Conservation (phyloP, 2,888 invertebrate species). For the Rutpela maculata region DNA sequence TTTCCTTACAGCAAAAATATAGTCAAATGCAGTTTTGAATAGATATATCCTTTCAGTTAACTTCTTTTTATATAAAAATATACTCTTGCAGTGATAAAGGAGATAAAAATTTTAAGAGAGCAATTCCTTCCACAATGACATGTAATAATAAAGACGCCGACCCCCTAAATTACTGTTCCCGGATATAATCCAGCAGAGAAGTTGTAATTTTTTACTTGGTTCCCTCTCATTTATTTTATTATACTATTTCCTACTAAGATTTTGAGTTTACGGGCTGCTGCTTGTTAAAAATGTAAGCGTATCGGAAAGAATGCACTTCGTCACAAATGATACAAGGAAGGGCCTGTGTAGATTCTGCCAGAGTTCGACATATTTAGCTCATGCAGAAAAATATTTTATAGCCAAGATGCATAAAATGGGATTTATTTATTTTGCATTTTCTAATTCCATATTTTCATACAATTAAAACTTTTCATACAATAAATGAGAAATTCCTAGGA, state of each 20-base stretch:
- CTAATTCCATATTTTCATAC: no score
- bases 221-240: slow-evolving; percentile 16
- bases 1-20: no score
- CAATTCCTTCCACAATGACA: background rate
- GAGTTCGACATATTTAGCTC: background rate
- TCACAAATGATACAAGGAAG: background rate
- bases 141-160: background rate
- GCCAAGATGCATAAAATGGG: background rate
- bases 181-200: background rate
- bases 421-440: no score
- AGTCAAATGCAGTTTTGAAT: no score
- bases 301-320: background rate
- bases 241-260: slow-evolving; percentile 10
- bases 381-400: background rate
- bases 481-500: no score
- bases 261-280: background rate
- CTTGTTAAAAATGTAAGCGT: slow-evolving; percentile 1
- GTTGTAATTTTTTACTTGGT: slow-evolving; percentile 12
- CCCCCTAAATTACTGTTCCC: slow-evolving; percentile 4
- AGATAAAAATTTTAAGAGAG: slow-evolving; percentile 3
- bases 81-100: background rate
- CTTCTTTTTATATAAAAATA: background rate
- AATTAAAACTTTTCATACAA: no score
- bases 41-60: no score
- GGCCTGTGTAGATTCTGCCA: background rate